These are phyloP conservation scores for mouse (Mus musculus) DNA, from an alignment of 2,113 vertebrate species.

Conservation along the genomic window GRCm39 chr1:37747501-37748000, in stretches of 20 bases:
- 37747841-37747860: accelerated
- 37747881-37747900: background rate
- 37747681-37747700: too few relatives aligned
- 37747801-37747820: background rate
- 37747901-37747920: background rate
- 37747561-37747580: background rate
- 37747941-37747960: background rate
- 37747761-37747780: background rate
- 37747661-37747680: background rate
- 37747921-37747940: background rate
- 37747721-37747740: background rate
- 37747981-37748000: accelerated
- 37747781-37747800: background rate
- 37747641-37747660: background rate
- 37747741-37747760: background rate
- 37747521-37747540: background rate
- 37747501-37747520: background rate
- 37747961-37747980: background rate
- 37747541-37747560: background rate
- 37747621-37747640: background rate
- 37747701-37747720: background rate
- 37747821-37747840: background rate
- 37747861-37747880: background rate
- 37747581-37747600: background rate
- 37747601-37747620: background rate